phyloP scores from a whole-genome alignment of 2,888 invertebrate species.

The Hofmannophila pseudospretella region DNA sequence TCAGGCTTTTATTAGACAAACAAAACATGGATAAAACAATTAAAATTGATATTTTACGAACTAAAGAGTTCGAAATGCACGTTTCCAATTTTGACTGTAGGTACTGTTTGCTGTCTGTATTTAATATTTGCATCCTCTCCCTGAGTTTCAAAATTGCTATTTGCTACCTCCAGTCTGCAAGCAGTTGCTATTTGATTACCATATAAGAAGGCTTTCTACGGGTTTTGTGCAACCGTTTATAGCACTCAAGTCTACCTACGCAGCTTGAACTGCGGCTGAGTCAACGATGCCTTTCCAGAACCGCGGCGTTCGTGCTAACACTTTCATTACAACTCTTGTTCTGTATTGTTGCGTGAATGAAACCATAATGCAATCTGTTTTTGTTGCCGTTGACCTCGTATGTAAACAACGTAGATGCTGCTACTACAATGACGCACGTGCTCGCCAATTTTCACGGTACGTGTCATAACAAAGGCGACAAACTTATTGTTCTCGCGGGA shows the following conservation, averaged over 20 bases:
- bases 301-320: constrained; percentile 20
- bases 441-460: constrained; percentile 44
- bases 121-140: too few species aligned
- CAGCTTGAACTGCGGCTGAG: constrained; percentile 25
- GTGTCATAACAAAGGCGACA: constrained; percentile 45
- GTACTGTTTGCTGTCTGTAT: too few species aligned
- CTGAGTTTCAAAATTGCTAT: neutral
- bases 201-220: constrained; percentile 29
- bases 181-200: constrained; percentile 31
- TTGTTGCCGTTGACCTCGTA: constrained; percentile 21
- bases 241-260: constrained; percentile 31
- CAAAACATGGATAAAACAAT: too few species aligned
- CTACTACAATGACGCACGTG: constrained; percentile 39
- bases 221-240: constrained; percentile 14
- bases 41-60: too few species aligned
- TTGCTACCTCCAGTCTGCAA: constrained; percentile 12
- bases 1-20: too few species aligned
- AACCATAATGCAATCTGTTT: constrained; percentile 31
- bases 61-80: too few species aligned
- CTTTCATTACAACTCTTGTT: constrained; percentile 22
- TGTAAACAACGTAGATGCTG: constrained; percentile 27
- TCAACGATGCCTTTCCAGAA: constrained; percentile 38
- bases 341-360: constrained; percentile 16
- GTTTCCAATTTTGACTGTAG: too few species aligned
- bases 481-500: constrained; percentile 50